Evolutionary conservation across 2,113 vertebrate species (phyloP), one percentile per base, ranked within the genome.

Genomic region (Coturnix japonica): DNA sequence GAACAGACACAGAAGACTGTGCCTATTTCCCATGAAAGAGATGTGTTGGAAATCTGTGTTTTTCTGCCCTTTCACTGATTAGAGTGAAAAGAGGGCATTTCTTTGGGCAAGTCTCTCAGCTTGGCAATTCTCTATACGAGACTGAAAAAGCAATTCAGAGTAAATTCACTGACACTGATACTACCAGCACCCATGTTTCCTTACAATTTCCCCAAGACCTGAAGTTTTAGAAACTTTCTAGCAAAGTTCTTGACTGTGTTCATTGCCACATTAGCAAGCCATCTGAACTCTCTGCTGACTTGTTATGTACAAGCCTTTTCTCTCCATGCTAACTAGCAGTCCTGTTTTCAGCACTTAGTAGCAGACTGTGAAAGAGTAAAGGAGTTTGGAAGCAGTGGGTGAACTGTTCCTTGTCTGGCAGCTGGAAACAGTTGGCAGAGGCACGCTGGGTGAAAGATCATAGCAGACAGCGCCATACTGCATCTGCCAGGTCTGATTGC

Each of bases 371-470:
- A 89, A 90, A 76, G 79, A 31, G 33, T 20, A 30, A 61, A 60
- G 66, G 65, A 35, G 31, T 66, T 80, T 64, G 66, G 70, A 78
- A 81, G 60, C 49, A 66, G 60, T 2, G 1, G 28, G 64, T 46
- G 61, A 91, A 73, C 70, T 87, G 21, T 49, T 93, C 60, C 31
- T 74, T 72, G 56, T 30, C 77, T 84, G 69, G 76, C 69, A 93
- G 76, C 92, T 94, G 84, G 77, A 89, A 77, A 39, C 31, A 11
- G 39, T 44, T 95, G 93, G 77, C 92, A 81, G 66, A 93, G 61
- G 53, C 39, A 31, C 23, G 26, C 20, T 67, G 86, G 61, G 53
- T 67, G 80, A 77, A 83, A 90, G 72, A 91, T 71, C 69, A 8
- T 16, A 61, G 80, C 81, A 91, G 91, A 63, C 65, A 70, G 91